Evolutionary conservation across 2,888 invertebrate genomes (phyloP), one percentile per base, ranked within the genome.

Genomic region (Aporophyla nigra): DNA sequence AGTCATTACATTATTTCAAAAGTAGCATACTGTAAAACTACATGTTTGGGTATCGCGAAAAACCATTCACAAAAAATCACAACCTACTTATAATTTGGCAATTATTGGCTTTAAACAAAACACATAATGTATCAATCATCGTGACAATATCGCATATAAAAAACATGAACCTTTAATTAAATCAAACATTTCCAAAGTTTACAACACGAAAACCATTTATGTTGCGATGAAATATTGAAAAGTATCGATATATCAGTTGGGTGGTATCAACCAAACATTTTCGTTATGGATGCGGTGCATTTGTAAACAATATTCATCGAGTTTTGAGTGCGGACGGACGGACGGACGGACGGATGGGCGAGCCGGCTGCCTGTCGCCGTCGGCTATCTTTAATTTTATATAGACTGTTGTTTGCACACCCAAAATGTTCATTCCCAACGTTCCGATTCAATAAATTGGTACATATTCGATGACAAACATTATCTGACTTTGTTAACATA

Each of bases 381-480:
- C 84, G 93, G 93, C 91, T 87, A 84, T 93, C 93, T 94, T 95
- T 93, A 92, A 94, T 94, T 93, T 94, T 93, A 91, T 91, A 94
- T 93, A 89, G 86, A 90, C 86, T 83, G 86, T 82, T 93, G 91
- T 94, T 93, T 92, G 90, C 89, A 86, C 89, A 82, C 84, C 78
- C 88, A 76, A 90, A 90, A 88, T 90, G 89, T 87, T 86, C 90
- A 90, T 89, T 89, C 86, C 81, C 90, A 89, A 87, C 83, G 82
- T 89, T 89, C 83, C 85, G 78, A 90, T 86, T 86, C 86, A 90
- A 87, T 88, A 86, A 88, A 88, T 89, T 87, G 85, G 86, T 89
- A 88, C 87, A 87, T 88, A 86, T 91, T 90, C 90, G 86, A 87
- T 90, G 88, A 88, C 87, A 91, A 90, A 90, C 86, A 90, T 89